Conservation (phyloP, 2,888 invertebrate species). For the Zele albiditarsus region DNA sequence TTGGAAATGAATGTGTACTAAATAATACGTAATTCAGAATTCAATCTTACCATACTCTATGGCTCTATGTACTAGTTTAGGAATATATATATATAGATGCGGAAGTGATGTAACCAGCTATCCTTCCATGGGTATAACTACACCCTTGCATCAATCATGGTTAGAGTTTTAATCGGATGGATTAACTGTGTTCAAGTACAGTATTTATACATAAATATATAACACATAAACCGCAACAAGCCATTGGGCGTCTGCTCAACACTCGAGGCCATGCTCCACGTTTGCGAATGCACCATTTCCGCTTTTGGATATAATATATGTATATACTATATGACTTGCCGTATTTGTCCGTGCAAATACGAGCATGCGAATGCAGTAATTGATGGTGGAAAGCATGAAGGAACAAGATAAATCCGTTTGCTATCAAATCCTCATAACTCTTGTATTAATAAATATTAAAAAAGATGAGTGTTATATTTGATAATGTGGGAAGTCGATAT, state of each 20-base stretch:
- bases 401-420: not conserved
- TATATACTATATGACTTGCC: not conserved
- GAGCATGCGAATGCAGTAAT: not conserved
- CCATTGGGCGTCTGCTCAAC: slow-evolving; percentile 19
- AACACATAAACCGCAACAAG: slow-evolving; percentile 23
- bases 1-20: too few species aligned
- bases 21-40: too few species aligned
- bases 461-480: not conserved
- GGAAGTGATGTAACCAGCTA: not conserved
- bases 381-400: not conserved
- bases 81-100: not conserved
- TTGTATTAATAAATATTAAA: not conserved
- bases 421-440: not conserved
- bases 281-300: not conserved
- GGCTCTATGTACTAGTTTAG: not conserved
- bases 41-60: not conserved
- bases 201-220: not conserved
- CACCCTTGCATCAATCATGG: slow-evolving; percentile 6
- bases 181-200: slow-evolving; percentile 15
- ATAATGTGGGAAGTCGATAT: too few species aligned
- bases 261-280: slow-evolving; percentile 3
- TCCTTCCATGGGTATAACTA: not conserved
- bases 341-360: not conserved
- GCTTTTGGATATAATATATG: slow-evolving; percentile 8
- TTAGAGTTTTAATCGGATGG: slow-evolving; percentile 25